A percentile compares a stretch with the other conserved stretches of the same genome.
Conservation (phyloP, 1,140 invertebrate genomes). For the Goniozus legneri region DNA sequence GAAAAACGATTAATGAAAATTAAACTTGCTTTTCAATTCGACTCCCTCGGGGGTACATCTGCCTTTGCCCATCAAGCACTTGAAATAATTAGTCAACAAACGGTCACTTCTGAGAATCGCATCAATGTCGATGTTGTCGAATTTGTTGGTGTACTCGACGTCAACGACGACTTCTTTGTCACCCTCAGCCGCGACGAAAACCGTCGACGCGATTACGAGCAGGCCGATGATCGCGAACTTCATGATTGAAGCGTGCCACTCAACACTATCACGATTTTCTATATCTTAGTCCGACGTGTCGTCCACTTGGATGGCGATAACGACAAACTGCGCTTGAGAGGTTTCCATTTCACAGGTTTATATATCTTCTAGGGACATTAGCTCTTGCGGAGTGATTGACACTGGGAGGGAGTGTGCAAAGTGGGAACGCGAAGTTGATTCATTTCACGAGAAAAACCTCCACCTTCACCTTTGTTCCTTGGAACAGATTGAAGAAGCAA, state of each 20-base stretch:
- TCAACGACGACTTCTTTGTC: slow-evolving; percentile 18
- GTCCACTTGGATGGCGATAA: too few species aligned
- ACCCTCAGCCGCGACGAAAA: slow-evolving; percentile 34
- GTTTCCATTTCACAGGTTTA: too few species aligned
- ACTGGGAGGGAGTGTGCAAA: too few species aligned
- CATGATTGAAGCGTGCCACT: too few species aligned
- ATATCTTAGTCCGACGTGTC: too few species aligned
- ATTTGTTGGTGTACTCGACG: slow-evolving; percentile 66
- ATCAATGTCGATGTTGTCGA: slow-evolving; percentile 68
- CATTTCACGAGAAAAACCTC: not conserved
- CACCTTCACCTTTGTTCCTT: slow-evolving; percentile 16
- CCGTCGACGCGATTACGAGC: slow-evolving; percentile 38
- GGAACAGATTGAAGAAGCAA: slow-evolving; percentile 9
- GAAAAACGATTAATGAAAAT: not conserved
- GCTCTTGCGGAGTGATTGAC: too few species aligned
- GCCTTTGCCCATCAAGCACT: slow-evolving; percentile 66
- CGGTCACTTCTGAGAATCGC: slow-evolving; percentile 66
- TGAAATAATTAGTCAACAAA: slow-evolving; percentile 62
- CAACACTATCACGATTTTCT: too few species aligned
- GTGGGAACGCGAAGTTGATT: slow-evolving; percentile 14
- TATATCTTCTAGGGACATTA: too few species aligned
- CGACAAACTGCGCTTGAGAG: too few species aligned
- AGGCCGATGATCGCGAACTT: slow-evolving; percentile 45
- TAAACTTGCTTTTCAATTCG: slow-evolving; percentile 65
- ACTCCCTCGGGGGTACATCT: slow-evolving; percentile 68